Base-by-base conservation (phyloP, 1,140 invertebrate species). In the Hylaeus anthracinus region DNA sequence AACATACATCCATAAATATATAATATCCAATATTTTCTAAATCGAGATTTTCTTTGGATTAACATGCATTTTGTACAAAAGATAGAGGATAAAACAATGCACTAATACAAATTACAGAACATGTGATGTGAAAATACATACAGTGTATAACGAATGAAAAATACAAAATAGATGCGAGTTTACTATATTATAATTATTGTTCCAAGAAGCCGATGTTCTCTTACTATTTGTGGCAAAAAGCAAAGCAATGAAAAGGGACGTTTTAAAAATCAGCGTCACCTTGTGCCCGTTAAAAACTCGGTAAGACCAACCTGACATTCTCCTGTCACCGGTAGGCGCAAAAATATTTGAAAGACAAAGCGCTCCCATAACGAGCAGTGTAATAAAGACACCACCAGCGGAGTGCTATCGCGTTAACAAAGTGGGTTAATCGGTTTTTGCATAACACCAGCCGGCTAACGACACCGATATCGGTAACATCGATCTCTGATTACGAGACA, bases 391-490 rank as follows among this genome's bases (percentile, higher is more conserved):
- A 63, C 55, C 5, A 55, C 10, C 43, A 14, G 10, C 60, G 77
- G 39, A 43, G 45, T 65, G 14, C 51, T 71, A 79, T 65, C 77
- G 70, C 58, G 70, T 56, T 72, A 72, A 79, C 70, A 65, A 86
- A 86, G 70, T 86, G 37, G 83, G 84, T 86, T 86, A 86, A 86
- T 86, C 85, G 76, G 51, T 86, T 86, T 86, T 79, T 72, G 84
- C 80, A 65, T 86, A 86, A 85, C 53, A 61, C 60, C 51, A n/a
- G 9, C 15, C 66, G 69, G 63, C 39, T 48, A 64, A 78, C 80
- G 75, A 77, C 43, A 72, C 37, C 63, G 53, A 51, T 86, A 86
- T 86, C 85, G 15, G 45, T 41, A 39, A 63, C 63, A 69, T 86
- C 67, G 80, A 86, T 86, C 84, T 86, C 58, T 72, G 75, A 85